Evolutionary conservation across 2,113 vertebrate species (phyloP).

Genomic region (Hippocampus barbouri): DNA sequence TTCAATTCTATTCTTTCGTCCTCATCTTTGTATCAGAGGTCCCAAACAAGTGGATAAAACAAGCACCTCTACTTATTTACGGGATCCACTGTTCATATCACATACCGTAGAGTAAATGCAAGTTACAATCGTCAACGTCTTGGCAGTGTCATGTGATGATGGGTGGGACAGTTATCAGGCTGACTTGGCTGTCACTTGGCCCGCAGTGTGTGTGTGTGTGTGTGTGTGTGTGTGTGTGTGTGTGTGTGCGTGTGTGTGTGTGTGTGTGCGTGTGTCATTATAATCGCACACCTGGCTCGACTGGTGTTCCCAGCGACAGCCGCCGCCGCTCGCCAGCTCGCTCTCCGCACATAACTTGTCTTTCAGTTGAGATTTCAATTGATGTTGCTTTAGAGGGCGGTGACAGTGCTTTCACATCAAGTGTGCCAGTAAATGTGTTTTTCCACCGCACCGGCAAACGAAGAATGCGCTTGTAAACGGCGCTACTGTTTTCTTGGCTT

Average conservation of each 20-base stretch:
- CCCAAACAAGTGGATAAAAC: too few relatives aligned
- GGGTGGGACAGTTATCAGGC: constrained; percentile 16
- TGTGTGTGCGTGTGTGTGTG: neutral
- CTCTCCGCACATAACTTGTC: constrained; percentile 13
- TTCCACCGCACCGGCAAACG: constrained; percentile 17
- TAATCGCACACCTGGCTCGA: constrained; percentile 43
- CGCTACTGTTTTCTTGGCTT: constrained; percentile 26
- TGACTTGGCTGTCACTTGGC: constrained; percentile 13
- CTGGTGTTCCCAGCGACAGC: constrained; percentile 37
- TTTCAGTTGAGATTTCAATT: neutral
- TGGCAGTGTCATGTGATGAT: constrained; percentile 9
- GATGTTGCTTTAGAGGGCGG: neutral
- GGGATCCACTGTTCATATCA: neutral
- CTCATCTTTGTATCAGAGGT: neutral
- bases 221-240: neutral
- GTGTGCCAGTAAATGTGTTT: constrained; percentile 25
- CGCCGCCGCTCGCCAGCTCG: constrained; percentile 26
- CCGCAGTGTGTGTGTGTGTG: neutral
- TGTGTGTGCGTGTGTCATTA: neutral
- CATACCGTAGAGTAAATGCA: neutral
- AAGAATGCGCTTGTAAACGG: constrained; percentile 44
- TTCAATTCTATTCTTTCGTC: neutral
- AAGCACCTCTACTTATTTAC: neutral
- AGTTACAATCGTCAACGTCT: neutral
- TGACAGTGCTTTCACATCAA: constrained; percentile 1